Conservation (phyloP, 2,797 vertebrate genomes). For the Mormyrus proboscirostris region DNA sequence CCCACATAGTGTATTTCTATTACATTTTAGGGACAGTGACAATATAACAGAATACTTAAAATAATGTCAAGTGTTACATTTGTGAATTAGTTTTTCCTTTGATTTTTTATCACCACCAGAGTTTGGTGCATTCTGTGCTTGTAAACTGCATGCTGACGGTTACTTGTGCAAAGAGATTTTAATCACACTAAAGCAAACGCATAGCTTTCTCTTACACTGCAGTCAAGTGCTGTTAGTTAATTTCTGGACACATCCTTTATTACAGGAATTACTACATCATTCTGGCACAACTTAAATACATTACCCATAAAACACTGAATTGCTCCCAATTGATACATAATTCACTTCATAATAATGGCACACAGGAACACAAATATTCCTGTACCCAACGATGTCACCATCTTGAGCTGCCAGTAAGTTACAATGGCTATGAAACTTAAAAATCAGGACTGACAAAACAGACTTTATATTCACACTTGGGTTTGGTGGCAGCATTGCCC, state of each 20-base stretch:
- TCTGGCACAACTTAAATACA: not conserved
- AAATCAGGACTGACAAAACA: not conserved
- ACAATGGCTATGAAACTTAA: not conserved
- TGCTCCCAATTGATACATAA: not conserved
- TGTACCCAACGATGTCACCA: not conserved
- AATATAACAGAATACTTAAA: not conserved
- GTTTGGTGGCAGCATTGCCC: not conserved
- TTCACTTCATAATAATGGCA: not conserved
- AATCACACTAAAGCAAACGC: not conserved
- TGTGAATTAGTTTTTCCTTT: not conserved
- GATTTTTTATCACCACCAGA: not conserved
- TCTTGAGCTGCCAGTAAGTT: not conserved
- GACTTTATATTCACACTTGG: not conserved
- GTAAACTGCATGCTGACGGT: not conserved
- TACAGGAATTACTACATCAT: not conserved
- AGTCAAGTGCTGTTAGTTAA: not conserved
- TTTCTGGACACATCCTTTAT: not conserved
- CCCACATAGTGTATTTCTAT: not conserved
- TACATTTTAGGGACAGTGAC: not conserved
- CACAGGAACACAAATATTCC: not conserved
- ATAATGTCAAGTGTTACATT: not conserved
- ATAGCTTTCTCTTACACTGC: not conserved
- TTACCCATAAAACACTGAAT: not conserved
- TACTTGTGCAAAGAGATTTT: not conserved
- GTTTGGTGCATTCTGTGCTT: not conserved